Percentiles rank a stretch among this genome's conserved stretches.
These are phyloP conservation scores for Engystomops pustulosus DNA, from an alignment of 2,113 vertebrate genomes.

Conservation along the genomic window DNA sequence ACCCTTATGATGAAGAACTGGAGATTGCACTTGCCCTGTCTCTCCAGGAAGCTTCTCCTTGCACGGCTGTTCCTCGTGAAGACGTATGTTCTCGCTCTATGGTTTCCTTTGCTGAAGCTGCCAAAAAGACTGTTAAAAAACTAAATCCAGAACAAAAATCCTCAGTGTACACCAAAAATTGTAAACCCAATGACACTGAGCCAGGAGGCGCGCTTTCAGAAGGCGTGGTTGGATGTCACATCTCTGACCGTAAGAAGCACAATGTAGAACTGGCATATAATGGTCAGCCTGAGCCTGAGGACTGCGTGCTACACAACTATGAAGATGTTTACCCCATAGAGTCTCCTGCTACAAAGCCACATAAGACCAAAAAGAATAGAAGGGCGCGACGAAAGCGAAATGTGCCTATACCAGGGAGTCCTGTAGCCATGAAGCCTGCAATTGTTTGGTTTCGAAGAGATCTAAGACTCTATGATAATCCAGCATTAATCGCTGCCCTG, in stretches of 20 bases:
- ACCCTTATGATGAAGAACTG: slow-evolving; percentile 24
- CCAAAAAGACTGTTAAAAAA: background rate
- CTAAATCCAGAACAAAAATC: background rate
- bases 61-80: background rate
- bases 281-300: slow-evolving; percentile 52
- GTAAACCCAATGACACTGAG: background rate
- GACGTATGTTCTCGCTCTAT: background rate
- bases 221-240: background rate
- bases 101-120: slow-evolving; percentile 32
- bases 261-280: background rate
- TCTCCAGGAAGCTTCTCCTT: slow-evolving; percentile 22
- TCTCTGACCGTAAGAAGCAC: background rate
- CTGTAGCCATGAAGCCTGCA: slow-evolving; percentile 57
- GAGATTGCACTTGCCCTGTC: slow-evolving; percentile 44
- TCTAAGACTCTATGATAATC: slow-evolving; percentile 74
- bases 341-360: background rate
- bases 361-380: slow-evolving; percentile 31
- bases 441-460: slow-evolving; percentile 75
- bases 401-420: background rate
- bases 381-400: slow-evolving; percentile 12
- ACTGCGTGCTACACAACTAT: slow-evolving; percentile 1
- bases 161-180: background rate
- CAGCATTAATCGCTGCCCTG: slow-evolving; percentile 68
- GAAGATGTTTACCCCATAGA: background rate
- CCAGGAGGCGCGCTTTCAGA: background rate